Evolutionary conservation across 2,797 vertebrate species (phyloP).

Genomic region (Echiichthys vipera): DNA sequence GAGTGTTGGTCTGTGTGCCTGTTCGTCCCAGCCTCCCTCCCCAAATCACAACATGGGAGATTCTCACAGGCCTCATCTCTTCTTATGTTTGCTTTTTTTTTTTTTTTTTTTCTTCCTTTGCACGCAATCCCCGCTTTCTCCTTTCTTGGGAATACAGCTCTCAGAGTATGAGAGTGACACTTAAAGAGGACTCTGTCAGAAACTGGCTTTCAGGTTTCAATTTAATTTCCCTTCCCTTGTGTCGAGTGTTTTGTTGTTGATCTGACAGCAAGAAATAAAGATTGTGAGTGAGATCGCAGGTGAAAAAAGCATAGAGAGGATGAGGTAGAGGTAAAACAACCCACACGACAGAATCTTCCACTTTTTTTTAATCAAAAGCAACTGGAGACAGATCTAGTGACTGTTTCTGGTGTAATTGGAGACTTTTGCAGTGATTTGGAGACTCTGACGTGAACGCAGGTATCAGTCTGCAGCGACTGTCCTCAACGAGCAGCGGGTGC

Average conservation of each 20-base stretch:
- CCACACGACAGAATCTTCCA: too few species aligned
- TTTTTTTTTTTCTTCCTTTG: not conserved
- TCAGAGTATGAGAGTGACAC: not conserved
- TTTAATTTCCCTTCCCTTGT: not conserved
- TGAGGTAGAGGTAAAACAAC: constrained; percentile 17
- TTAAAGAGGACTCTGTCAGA: not conserved
- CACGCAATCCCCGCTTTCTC: constrained; percentile 29
- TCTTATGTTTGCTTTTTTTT: constrained; percentile 18
- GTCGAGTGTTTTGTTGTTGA: not conserved
- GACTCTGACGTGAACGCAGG: too few species aligned
- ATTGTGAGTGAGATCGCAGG: constrained; percentile 3
- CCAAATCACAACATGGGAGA: constrained; percentile 54
- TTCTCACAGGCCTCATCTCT: constrained; percentile 41
- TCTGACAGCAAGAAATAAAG: constrained; percentile 1
- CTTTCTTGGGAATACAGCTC: constrained; percentile 54
- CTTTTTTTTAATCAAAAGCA: too few species aligned
- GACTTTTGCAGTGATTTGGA: too few species aligned
- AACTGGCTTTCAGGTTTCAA: constrained; percentile 18
- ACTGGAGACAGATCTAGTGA: too few species aligned
- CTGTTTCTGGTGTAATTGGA: too few species aligned
- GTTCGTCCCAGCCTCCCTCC: constrained; percentile 43
- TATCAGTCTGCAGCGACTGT: too few species aligned
- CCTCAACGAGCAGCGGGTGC: too few species aligned
- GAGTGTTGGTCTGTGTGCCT: constrained; percentile 77
- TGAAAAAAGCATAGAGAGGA: not conserved